These are phyloP conservation scores for Apis florea DNA, from an alignment of 1,140 invertebrate genomes.

Conservation along the genomic window DNA sequence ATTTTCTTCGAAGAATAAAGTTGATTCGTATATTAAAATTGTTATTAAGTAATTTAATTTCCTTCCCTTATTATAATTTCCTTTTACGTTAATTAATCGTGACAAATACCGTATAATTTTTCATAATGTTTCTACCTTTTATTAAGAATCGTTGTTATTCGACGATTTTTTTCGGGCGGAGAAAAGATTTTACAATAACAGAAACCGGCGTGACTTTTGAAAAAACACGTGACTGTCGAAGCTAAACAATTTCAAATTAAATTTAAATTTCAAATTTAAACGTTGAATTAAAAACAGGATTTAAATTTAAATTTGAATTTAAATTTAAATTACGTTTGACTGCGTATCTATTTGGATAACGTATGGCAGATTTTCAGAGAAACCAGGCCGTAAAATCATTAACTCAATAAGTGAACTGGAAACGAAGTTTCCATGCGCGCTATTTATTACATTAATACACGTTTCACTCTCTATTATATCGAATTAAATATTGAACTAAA, in stretches of 20 bases:
- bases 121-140: too few species aligned
- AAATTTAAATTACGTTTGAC: background rate
- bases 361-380: background rate
- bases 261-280: slow-evolving; percentile 8
- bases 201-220: background rate
- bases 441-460: background rate
- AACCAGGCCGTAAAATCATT: background rate
- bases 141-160: too few species aligned
- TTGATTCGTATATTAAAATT: too few species aligned
- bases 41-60: too few species aligned
- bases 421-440: background rate
- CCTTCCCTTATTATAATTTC: too few species aligned
- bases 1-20: too few species aligned
- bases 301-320: background rate
- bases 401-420: background rate
- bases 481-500: background rate
- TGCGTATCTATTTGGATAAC: background rate
- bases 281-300: background rate
- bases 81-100: too few species aligned
- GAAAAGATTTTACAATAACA: too few species aligned
- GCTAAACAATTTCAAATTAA: background rate
- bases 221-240: background rate
- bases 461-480: background rate
- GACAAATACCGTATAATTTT: too few species aligned
- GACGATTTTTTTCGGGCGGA: too few species aligned